Percentiles rank a stretch among this genome's conserved stretches.
Conservation (phyloP, 2,888 invertebrate species). For the Chesias legatella region DNA sequence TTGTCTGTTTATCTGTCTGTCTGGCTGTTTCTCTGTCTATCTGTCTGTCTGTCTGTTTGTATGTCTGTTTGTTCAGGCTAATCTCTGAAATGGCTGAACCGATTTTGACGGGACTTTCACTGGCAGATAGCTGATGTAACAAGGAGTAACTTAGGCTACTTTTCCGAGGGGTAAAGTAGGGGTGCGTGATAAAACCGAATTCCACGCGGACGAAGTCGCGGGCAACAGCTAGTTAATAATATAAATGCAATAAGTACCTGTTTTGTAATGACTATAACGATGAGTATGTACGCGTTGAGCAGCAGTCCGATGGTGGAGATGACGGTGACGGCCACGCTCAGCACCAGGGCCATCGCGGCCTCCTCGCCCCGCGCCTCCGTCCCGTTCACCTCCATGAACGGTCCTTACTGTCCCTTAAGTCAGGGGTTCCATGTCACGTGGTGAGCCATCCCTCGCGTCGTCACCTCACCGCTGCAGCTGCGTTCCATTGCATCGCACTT, state of each 20-base stretch:
- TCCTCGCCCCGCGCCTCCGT: constrained; percentile 66
- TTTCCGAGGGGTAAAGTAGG: no score
- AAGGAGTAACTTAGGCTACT: no score
- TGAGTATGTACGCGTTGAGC: constrained; percentile 87
- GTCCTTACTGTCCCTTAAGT: constrained; percentile 40
- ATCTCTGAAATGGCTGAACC: no score
- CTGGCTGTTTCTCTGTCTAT: no score
- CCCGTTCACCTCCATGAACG: constrained; percentile 68
- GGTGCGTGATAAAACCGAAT: no score
- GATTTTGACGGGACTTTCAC: no score
- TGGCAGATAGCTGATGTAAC: no score
- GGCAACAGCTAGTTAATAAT: no score
- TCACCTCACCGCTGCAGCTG: constrained; percentile 72
- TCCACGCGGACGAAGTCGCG: no score
- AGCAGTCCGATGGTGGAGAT: constrained; percentile 85
- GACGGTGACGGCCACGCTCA: constrained; percentile 84
- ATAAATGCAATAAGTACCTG: constrained; percentile 82
- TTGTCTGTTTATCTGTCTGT: no score
- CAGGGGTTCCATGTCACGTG: constrained; percentile 46
- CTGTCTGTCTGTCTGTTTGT: no score
- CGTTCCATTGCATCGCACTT: constrained; percentile 65
- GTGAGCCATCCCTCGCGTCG: constrained; percentile 36
- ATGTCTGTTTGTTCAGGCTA: no score
- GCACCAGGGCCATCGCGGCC: constrained; percentile 83
- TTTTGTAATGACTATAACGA: constrained; percentile 86